phyloP scores from a whole-genome alignment of 2,888 invertebrate species.

The Melitaea athalia region DNA sequence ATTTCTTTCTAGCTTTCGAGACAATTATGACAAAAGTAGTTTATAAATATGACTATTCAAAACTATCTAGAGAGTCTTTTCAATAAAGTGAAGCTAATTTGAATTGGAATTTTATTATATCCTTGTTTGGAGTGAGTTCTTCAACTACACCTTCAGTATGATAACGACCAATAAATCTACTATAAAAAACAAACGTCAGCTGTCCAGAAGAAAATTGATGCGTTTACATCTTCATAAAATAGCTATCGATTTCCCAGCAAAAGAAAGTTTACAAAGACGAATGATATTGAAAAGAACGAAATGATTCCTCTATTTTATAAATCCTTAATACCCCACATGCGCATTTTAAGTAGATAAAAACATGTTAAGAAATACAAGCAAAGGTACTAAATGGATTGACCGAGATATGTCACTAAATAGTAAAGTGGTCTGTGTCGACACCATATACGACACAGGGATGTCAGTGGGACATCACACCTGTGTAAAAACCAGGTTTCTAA shows the following conservation, averaged over 20 bases:
- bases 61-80: too few relatives aligned
- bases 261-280: slow-evolving; percentile 30
- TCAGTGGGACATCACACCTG: slow-evolving; percentile 44
- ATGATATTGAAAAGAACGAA: slow-evolving; percentile 15
- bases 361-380: slow-evolving; percentile 26
- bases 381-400: slow-evolving; percentile 37
- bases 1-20: too few relatives aligned
- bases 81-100: too few relatives aligned
- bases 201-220: slow-evolving; percentile 1
- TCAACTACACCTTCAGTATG: not conserved
- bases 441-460: slow-evolving; percentile 40
- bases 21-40: too few relatives aligned
- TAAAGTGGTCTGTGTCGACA: slow-evolving; percentile 27
- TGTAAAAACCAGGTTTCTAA: slow-evolving; percentile 53
- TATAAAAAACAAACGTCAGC: not conserved
- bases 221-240: slow-evolving; percentile 11
- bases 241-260: slow-evolving; percentile 24
- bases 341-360: slow-evolving; percentile 22
- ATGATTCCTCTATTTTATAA: slow-evolving; percentile 27
- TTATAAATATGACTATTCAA: too few relatives aligned
- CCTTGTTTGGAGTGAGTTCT: not conserved
- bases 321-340: slow-evolving; percentile 19
- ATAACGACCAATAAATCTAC: not conserved
- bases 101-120: not conserved
- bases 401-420: slow-evolving; percentile 36